phyloP scores from a whole-genome alignment of 2,113 vertebrate species.

The Solea solea region DNA sequence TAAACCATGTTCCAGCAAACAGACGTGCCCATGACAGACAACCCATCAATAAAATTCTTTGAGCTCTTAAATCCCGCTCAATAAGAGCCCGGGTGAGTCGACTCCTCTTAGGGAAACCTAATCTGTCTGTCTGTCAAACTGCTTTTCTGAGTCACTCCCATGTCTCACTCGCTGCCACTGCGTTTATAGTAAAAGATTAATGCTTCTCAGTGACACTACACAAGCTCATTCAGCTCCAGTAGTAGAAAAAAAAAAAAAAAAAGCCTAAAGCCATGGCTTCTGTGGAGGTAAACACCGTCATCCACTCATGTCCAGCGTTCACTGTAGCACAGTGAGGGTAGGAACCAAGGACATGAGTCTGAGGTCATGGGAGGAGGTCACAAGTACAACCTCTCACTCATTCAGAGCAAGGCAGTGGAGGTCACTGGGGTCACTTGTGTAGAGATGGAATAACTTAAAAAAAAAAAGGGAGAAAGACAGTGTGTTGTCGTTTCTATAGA shows the following conservation, averaged over 20 bases:
- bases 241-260: background rate
- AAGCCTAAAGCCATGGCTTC: slow-evolving; percentile 1
- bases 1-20: slow-evolving; percentile 25
- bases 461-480: background rate
- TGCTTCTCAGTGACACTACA: background rate
- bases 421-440: background rate
- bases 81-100: slow-evolving; percentile 60
- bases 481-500: too few relatives aligned
- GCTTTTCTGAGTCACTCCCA: slow-evolving; percentile 12
- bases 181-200: background rate
- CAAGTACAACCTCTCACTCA: too few relatives aligned
- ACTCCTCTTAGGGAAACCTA: slow-evolving; percentile 43
- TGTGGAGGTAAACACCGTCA: too few relatives aligned
- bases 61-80: slow-evolving; percentile 59
- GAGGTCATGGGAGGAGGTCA: too few relatives aligned
- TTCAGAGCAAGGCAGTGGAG: background rate
- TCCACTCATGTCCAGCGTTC: too few relatives aligned
- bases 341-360: slow-evolving; percentile 21
- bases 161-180: background rate
- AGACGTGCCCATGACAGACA: slow-evolving; percentile 43
- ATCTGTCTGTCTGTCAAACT: slow-evolving; percentile 60
- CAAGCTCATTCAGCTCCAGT: slow-evolving; percentile 19
- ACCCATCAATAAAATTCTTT: slow-evolving; percentile 60
- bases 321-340: too few relatives aligned
- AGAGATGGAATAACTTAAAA: background rate